phyloP scores from a whole-genome alignment of 2,888 invertebrate genomes.

The Chrysolina oricalcia region DNA sequence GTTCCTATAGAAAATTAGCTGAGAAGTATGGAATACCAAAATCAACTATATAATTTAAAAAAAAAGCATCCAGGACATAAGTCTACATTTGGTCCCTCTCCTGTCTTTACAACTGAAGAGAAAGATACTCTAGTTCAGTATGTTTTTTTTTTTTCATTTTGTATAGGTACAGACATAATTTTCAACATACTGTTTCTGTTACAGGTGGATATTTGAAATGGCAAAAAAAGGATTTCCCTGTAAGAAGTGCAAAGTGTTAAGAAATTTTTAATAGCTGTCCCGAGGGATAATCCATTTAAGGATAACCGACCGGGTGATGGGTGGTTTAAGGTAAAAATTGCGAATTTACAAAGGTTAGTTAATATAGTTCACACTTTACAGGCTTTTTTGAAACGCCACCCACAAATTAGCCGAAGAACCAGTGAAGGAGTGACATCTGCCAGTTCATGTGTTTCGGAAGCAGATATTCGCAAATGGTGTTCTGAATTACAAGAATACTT shows the following conservation, averaged over 20 bases:
- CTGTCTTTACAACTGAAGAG: too few relatives aligned
- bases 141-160: too few relatives aligned
- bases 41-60: too few relatives aligned
- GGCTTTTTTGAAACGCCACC: conserved; percentile 60
- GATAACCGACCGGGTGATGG: conserved; percentile 48
- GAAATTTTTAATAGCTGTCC: conserved; percentile 46
- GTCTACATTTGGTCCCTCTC: too few relatives aligned
- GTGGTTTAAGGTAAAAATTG: conserved; percentile 45
- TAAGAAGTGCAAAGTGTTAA: conserved; percentile 45
- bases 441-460: conserved; percentile 61
- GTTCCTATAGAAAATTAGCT: too few relatives aligned
- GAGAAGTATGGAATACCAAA: too few relatives aligned
- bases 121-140: too few relatives aligned
- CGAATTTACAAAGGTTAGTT: conserved; percentile 5
- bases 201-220: conserved; percentile 41
- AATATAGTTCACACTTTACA: conserved; percentile 10
- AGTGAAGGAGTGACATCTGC: conserved; percentile 59
- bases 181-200: not conserved
- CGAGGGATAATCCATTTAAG: conserved; percentile 48
- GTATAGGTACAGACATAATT: too few relatives aligned
- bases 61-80: too few relatives aligned
- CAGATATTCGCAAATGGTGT: conserved; percentile 61
- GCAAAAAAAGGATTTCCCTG: conserved; percentile 41
- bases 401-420: conserved; percentile 53
- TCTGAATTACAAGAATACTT: conserved; percentile 52